A percentile compares a stretch with the other conserved stretches of the same genome.
Evolutionary conservation across 2,888 invertebrate genomes (phyloP).

Genomic region (Rambutsinella grinnellia): DNA sequence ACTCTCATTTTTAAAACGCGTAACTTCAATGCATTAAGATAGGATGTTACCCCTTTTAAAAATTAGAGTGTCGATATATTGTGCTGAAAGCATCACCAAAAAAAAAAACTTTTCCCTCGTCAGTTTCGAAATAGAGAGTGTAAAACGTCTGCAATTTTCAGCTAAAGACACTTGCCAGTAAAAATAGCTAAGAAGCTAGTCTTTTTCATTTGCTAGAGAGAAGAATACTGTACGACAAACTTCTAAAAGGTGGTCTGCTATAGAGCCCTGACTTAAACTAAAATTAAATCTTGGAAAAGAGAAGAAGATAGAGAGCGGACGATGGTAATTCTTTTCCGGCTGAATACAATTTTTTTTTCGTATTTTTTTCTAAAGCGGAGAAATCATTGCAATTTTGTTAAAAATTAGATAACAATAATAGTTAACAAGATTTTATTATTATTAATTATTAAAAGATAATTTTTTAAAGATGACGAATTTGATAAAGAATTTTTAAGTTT

Average conservation of each 20-base stretch:
- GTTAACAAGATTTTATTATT: conserved; percentile 5
- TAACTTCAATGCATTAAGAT: too few relatives aligned
- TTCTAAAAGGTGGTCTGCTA: neutral
- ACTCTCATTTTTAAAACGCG: neutral
- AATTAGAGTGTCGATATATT: too few relatives aligned
- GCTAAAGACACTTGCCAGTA: neutral
- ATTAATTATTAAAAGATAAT: conserved; percentile 23
- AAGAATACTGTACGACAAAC: neutral
- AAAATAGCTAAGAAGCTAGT: neutral
- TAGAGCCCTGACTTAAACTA: neutral
- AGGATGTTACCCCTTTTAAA: too few relatives aligned
- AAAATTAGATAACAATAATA: neutral
- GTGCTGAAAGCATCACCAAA: neutral
- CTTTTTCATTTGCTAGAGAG: neutral
- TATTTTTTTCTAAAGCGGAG: neutral
- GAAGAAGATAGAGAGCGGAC: too few relatives aligned
- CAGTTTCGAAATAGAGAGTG: neutral
- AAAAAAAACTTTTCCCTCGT: neutral
- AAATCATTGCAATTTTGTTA: conserved; percentile 4
- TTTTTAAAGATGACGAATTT: conserved; percentile 1
- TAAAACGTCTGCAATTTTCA: neutral
- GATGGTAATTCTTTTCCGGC: too few relatives aligned
- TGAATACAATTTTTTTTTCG: too few relatives aligned
- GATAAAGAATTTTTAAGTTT: neutral
- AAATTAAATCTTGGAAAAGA: too few relatives aligned